Conservation (phyloP, 2,797 vertebrate species). For the Chromis chromis region DNA sequence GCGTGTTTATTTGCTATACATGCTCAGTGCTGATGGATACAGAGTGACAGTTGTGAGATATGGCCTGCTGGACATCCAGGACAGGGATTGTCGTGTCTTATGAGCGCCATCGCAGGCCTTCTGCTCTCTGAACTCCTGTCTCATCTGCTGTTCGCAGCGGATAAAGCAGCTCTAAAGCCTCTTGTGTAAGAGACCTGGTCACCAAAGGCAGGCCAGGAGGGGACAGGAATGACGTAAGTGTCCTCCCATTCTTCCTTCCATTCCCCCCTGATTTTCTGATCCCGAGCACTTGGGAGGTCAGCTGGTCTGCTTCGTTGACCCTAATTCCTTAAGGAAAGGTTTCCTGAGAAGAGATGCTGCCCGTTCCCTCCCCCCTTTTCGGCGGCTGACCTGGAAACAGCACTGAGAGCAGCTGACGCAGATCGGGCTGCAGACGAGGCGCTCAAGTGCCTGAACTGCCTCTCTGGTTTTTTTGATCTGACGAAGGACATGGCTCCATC, state of each 20-base stretch:
- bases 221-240: constrained; percentile 63
- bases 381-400: constrained; percentile 69
- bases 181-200: constrained; percentile 70
- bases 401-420: constrained; percentile 49
- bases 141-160: constrained; percentile 46
- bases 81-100: constrained; percentile 40
- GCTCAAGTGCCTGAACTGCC: constrained; percentile 28
- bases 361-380: constrained; percentile 29
- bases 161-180: constrained; percentile 63
- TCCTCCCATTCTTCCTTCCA: constrained; percentile 59
- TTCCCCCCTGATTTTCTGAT: constrained; percentile 60
- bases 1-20: constrained; percentile 39
- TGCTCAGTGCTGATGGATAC: constrained; percentile 51
- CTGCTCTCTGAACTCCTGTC: constrained; percentile 32
- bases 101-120: constrained; percentile 22
- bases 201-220: constrained; percentile 30
- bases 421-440: constrained; percentile 13
- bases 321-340: constrained; percentile 70
- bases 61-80: constrained; percentile 44
- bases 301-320: constrained; percentile 52
- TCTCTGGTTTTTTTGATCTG: constrained; percentile 49
- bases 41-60: constrained; percentile 61
- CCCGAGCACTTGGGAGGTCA: constrained; percentile 42
- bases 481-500: constrained; percentile 71
- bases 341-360: constrained; percentile 56